Evolutionary conservation across 1,140 invertebrate genomes (phyloP).

Genomic region (Meteorus sp.): DNA sequence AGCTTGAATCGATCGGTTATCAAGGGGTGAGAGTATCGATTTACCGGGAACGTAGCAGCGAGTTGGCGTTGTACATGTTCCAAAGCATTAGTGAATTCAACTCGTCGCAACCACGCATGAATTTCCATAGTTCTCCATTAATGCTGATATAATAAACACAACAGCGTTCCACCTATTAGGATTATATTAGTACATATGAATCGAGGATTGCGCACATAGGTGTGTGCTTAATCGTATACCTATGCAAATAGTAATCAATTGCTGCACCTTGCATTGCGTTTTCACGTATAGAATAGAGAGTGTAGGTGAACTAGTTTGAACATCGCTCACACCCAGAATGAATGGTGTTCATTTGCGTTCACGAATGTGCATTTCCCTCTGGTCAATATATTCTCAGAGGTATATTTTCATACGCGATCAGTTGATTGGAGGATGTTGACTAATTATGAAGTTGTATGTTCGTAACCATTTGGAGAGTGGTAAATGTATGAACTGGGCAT

Average conservation of each 20-base stretch:
- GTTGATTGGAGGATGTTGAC: neutral
- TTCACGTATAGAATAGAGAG: neutral
- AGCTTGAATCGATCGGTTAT: neutral
- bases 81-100: neutral
- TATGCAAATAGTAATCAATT: neutral
- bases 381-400: neutral
- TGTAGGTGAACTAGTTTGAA: neutral
- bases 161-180: neutral
- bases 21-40: neutral
- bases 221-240: neutral
- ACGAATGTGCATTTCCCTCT: no score
- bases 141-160: no score
- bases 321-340: neutral
- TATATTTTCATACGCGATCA: neutral
- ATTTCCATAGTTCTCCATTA: neutral
- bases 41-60: neutral
- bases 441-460: neutral
- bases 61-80: neutral
- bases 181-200: neutral
- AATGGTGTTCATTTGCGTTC: neutral
- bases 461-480: neutral
- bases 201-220: no score
- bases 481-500: neutral
- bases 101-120: neutral
- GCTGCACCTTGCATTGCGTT: constrained; percentile 1